Conservation (phyloP, 1,140 invertebrate genomes). For the Globodera ellingtonae region DNA sequence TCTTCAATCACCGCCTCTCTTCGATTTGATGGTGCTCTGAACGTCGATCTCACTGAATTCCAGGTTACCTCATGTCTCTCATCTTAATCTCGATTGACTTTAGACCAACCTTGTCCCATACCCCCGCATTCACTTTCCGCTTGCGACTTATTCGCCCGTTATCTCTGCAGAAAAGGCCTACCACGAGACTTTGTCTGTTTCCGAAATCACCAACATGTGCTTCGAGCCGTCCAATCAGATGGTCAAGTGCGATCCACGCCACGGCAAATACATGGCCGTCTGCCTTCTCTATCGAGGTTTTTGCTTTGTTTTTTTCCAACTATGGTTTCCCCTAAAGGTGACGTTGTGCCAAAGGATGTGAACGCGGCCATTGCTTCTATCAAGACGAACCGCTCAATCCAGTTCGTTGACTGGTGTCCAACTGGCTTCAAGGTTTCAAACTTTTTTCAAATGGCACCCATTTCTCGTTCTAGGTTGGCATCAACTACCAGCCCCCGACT, state of each 20-base stretch:
- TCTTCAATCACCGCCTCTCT: conserved; percentile 73
- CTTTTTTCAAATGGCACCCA: not conserved
- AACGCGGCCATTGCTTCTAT: conserved; percentile 71
- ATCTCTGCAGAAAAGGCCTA: conserved; percentile 82
- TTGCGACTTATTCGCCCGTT: conserved; percentile 69
- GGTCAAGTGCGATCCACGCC: conserved; percentile 64
- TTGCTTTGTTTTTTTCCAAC: conserved; percentile 56
- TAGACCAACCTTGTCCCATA: conserved; percentile 75
- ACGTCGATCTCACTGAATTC: conserved; percentile 75
- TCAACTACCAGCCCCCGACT: conserved; percentile 63
- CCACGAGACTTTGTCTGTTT: conserved; percentile 68
- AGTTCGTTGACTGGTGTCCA: conserved; percentile 69
- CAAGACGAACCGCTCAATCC: conserved; percentile 68
- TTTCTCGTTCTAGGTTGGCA: conserved; percentile 50
- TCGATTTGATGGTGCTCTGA: conserved; percentile 76
- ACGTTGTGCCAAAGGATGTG: conserved; percentile 60
- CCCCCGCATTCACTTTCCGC: conserved; percentile 71
- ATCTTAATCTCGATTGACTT: conserved; percentile 58
- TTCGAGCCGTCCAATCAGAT: conserved; percentile 63
- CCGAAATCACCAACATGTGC: conserved; percentile 62
- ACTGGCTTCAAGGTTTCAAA: conserved; percentile 42
- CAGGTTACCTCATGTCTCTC: too few relatives aligned
- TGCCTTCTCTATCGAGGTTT: conserved; percentile 55
- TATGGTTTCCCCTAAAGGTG: conserved; percentile 58
- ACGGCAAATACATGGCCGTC: conserved; percentile 62